Conservation (phyloP, 2,113 vertebrate genomes). For the Tonatia bakeri region DNA sequence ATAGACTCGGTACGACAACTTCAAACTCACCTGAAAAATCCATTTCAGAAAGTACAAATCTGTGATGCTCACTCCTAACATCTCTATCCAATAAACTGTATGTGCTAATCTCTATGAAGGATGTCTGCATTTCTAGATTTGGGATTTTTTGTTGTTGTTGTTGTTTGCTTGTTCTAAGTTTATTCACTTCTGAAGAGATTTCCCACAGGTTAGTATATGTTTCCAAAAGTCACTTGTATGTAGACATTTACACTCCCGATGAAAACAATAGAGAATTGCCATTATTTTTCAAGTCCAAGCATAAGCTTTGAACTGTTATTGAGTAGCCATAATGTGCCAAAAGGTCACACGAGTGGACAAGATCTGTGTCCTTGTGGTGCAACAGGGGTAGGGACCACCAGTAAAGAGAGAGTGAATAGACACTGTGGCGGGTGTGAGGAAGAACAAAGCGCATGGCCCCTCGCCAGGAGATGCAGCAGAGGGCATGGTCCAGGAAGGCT, state of each 20-base stretch:
- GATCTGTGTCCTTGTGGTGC: background rate
- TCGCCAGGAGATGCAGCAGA: background rate
- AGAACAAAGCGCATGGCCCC: background rate
- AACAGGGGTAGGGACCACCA: too few relatives aligned
- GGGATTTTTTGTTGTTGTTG: background rate
- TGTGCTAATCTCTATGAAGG: background rate
- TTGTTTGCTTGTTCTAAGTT: background rate
- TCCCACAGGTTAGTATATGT: background rate
- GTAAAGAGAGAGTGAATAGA: background rate
- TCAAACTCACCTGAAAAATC: background rate
- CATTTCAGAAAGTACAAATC: background rate
- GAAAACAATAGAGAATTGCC: background rate
- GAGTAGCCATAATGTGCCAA: background rate
- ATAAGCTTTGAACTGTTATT: background rate
- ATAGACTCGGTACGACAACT: background rate
- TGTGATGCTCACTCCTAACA: background rate
- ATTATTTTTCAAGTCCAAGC: background rate
- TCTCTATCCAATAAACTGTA: background rate
- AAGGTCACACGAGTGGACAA: background rate
- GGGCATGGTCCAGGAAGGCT: background rate
- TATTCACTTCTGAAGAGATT: slow-evolving; percentile 1
- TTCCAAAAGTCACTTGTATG: background rate
- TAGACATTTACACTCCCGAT: background rate
- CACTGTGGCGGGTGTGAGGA: too few relatives aligned
- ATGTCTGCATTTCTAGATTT: background rate